A percentile compares a stretch with the other conserved stretches of the same genome.
phyloP scores from a whole-genome alignment of 2,797 vertebrate genomes.

The Loris lydekkerianus region DNA sequence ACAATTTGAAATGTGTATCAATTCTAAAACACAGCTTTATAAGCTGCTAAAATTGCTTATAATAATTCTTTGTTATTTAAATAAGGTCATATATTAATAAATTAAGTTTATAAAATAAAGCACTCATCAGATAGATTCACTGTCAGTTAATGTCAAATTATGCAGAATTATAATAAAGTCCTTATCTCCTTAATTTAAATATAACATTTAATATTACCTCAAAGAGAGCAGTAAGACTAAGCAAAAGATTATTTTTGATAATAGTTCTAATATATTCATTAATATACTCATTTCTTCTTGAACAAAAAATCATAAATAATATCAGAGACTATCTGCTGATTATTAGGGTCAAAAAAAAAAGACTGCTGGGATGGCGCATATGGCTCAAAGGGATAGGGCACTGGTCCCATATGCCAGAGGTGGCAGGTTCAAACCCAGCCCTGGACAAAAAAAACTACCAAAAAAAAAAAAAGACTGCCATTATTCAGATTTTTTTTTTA shows the following conservation, averaged over 20 bases:
- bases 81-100: constrained; percentile 1
- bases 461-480: background rate
- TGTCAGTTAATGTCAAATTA: constrained; percentile 39
- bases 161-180: constrained; percentile 2
- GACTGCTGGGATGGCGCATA: no score
- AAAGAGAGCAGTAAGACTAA: background rate
- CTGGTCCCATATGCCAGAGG: no score
- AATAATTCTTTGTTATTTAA: constrained; percentile 14
- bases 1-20: constrained; percentile 43
- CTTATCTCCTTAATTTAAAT: background rate
- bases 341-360: background rate
- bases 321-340: background rate
- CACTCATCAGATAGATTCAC: constrained; percentile 3
- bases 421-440: no score
- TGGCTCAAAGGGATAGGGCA: no score
- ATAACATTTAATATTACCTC: constrained; percentile 27
- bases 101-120: constrained; percentile 21
- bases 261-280: background rate
- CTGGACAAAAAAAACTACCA: no score
- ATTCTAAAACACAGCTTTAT: constrained; percentile 24
- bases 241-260: background rate
- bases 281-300: background rate
- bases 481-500: background rate
- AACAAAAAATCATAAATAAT: constrained; percentile 32
- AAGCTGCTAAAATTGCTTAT: background rate